Conservation (phyloP, 2,797 vertebrate genomes). For the Melanotaenia trifasciata region DNA sequence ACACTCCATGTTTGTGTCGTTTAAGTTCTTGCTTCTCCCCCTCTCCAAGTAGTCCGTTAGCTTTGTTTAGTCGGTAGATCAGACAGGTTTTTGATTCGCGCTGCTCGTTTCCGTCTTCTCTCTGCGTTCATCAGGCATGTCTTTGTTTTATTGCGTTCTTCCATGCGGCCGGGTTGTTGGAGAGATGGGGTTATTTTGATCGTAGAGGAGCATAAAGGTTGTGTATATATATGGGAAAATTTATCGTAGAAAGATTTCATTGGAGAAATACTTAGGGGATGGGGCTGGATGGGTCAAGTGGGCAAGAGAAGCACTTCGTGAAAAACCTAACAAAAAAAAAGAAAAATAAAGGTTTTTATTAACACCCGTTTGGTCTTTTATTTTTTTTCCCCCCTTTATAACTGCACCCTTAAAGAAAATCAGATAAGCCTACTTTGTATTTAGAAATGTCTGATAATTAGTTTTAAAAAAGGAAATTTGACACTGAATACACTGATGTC, state of each 20-base stretch:
- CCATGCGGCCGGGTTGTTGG: constrained; percentile 18
- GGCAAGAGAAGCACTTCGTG: constrained; percentile 64
- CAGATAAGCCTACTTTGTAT: too few relatives aligned
- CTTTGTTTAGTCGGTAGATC: constrained; percentile 23
- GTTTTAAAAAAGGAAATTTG: background rate
- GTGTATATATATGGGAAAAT: constrained; percentile 49
- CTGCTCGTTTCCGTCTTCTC: constrained; percentile 23
- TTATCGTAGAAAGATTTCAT: constrained; percentile 44
- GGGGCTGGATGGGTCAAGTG: constrained; percentile 60
- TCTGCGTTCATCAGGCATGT: constrained; percentile 10
- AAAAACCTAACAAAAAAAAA: constrained; percentile 77
- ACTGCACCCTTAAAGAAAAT: too few relatives aligned
- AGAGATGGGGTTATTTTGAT: constrained; percentile 85
- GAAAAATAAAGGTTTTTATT: constrained; percentile 94
- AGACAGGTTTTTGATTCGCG: constrained; percentile 15
- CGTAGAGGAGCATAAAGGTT: constrained; percentile 72
- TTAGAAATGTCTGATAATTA: background rate
- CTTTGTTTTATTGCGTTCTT: constrained; percentile 39
- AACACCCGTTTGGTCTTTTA: constrained; percentile 54
- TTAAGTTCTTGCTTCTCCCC: constrained; percentile 15
- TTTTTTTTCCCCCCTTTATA: constrained; percentile 3
- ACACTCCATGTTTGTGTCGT: constrained; percentile 80
- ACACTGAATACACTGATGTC: background rate
- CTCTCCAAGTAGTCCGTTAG: constrained; percentile 8
- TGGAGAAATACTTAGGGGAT: constrained; percentile 50